phyloP scores from a whole-genome alignment of 2,888 invertebrate genomes.

The Saturnia japonica region DNA sequence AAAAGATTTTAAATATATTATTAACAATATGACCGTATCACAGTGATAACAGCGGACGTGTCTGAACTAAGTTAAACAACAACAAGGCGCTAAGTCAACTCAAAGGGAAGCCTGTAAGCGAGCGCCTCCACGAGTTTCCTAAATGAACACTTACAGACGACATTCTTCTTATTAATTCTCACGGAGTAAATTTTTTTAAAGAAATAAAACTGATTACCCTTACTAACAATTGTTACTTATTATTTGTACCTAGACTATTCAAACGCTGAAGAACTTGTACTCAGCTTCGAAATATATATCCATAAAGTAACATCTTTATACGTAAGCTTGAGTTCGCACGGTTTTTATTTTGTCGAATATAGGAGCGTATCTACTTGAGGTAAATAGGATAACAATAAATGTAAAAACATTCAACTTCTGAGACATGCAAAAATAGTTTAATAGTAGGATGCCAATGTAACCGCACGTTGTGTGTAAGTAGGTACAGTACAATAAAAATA shows the following conservation, averaged over 20 bases:
- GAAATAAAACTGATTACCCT: neutral
- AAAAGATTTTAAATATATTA: neutral
- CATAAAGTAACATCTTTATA: neutral
- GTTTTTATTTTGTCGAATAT: neutral
- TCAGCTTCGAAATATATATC: neutral
- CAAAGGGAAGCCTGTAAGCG: constrained; percentile 40
- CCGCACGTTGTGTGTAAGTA: no score
- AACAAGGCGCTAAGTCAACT: constrained; percentile 51
- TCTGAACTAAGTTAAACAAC: constrained; percentile 30
- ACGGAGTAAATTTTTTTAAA: neutral
- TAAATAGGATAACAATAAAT: neutral
- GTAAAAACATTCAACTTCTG: neutral
- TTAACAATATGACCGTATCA: neutral
- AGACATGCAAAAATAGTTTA: no score
- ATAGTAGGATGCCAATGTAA: no score
- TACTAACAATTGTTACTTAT: neutral
- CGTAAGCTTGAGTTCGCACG: neutral
- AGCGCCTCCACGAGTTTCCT: constrained; percentile 24
- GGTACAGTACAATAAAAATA: no score
- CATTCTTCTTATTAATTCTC: constrained; percentile 1
- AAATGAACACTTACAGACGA: neutral
- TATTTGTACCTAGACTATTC: neutral
- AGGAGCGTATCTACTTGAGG: neutral
- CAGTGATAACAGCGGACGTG: constrained; percentile 34
- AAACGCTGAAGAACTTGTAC: neutral